Base-by-base conservation (phyloP, 2,797 vertebrate genomes). In the Fistularia tabacaria region DNA sequence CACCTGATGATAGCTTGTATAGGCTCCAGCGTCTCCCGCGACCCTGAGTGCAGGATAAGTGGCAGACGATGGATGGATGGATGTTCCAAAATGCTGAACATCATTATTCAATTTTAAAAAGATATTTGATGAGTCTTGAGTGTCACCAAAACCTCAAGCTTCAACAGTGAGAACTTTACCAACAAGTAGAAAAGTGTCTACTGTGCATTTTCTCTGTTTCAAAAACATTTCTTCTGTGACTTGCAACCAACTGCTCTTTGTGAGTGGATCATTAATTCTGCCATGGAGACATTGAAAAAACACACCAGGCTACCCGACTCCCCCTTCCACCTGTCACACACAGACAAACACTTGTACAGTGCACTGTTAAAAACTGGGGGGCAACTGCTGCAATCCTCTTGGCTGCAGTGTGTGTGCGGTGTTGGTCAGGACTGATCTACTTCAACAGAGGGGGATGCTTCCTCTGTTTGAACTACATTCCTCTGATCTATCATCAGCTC, bases 311-410 rank as follows among this genome's bases (percentile, higher is more conserved):
- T 45, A n/a, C 50, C 74, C 66, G 76, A 44, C 69, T 59, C 59
- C 63, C 52, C 52, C 12, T 58, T 64, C 76, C 90, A 91, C 89
- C 90, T 91, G 90, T 90, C 64, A 57, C 71, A 65, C 68, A 73
- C 45, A 76, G 79, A 85, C 84, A 82, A 80, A 83, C 82, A 83
- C 81, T 85, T 84, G 85, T 72, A 79, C 76, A 77, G 74, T 80
- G 72, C 84, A 85, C 89, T 91, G 86, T 88, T 83, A 70, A 51
- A 81, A 74, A 70, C 38, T 47, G 59, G 57, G 64, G 71, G 59
- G 58, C 68, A 73, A 63, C 62, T 64, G 63, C 66, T 73, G 52
- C 59, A 59, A 65, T 67, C 80, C 71, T 38, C 54, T 46, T 70
- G 38, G 54, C 69, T 62, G 66, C 74, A 63, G 64, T n/a, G 12